Evolutionary conservation across 2,888 invertebrate genomes (phyloP), one percentile per base, ranked within the genome.

Genomic region (Sepioteuthis lessoniana): DNA sequence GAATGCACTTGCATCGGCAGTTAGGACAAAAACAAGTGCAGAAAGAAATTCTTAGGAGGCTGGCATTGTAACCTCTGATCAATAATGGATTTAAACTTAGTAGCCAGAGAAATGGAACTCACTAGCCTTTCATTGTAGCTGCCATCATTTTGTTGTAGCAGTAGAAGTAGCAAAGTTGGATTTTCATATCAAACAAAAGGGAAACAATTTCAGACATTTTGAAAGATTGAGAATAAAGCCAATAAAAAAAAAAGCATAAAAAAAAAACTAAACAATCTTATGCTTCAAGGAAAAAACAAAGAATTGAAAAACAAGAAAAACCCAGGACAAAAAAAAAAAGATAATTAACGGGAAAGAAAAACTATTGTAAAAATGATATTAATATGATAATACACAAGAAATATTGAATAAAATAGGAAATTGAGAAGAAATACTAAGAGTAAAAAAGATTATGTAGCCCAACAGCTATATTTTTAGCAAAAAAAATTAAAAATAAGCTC

Each of bases 41-140:
- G 25, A 55, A 76, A n/a, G n/a, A 31, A 76, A 76, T n/a, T 76
- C 76, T n/a, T n/a, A 76, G n/a, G 76, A 13, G 19, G n/a, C 16
- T 76, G 76, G n/a, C 76, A 76, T 8, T n/a, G n/a, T 76, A 76
- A 76, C n/a, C 76, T 76, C n/a, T 76, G 76, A 76, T 76, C 76
- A 76, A 76, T 76, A 76, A 76, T 76, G n/a, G n/a, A 76, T 76
- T 76, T 76, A 76, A 76, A 76, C 76, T n/a, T 76, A n/a, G 76
- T 76, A 76, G 4, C 76, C 76, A n/a, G n/a, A 76, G 76, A 76
- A n/a, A 76, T n/a, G n/a, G 76, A 76, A 76, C 16, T n/a, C 16
- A n/a, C 76, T 76, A n/a, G 76, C 8, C 76, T 76, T 76, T 35
- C 76, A 76, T 76, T 76, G 76, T 76, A n/a, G 76, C 13, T 76